phyloP scores from a whole-genome alignment of 2,888 invertebrate genomes.

The Acanthosepion pharaonis region DNA sequence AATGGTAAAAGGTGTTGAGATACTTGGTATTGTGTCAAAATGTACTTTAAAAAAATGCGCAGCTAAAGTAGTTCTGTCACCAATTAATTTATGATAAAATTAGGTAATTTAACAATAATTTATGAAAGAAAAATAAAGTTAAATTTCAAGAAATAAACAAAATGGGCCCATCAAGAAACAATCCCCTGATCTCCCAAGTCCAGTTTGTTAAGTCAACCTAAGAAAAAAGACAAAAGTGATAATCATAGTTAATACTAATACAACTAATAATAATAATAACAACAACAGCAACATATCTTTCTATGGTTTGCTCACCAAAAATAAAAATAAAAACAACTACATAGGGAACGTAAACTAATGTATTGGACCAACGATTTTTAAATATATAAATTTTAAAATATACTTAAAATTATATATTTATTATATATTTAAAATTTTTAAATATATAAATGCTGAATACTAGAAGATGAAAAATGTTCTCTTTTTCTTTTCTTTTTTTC shows the following conservation, averaged over 20 bases:
- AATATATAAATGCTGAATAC: background rate
- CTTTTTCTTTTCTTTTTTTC: constrained; percentile 7
- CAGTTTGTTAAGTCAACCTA: background rate
- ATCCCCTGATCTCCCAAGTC: background rate
- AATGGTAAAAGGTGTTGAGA: background rate
- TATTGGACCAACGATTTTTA: background rate
- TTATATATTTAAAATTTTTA: background rate
- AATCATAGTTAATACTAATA: background rate
- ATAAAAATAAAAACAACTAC: background rate
- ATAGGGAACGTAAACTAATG: background rate
- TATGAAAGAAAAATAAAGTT: background rate
- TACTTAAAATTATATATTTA: too few relatives aligned
- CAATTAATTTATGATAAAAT: background rate
- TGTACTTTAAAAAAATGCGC: background rate
- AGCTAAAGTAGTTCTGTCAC: background rate
- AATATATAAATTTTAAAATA: background rate
- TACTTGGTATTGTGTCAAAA: background rate
- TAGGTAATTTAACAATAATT: background rate
- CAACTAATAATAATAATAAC: background rate
- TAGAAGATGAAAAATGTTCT: constrained; percentile 15
- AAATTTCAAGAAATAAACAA: background rate
- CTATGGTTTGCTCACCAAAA: background rate
- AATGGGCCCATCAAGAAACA: background rate
- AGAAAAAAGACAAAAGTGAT: background rate
- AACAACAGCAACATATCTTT: background rate